Base-by-base conservation (phyloP, 2,113 vertebrate species). In the Clarias batrachus region DNA sequence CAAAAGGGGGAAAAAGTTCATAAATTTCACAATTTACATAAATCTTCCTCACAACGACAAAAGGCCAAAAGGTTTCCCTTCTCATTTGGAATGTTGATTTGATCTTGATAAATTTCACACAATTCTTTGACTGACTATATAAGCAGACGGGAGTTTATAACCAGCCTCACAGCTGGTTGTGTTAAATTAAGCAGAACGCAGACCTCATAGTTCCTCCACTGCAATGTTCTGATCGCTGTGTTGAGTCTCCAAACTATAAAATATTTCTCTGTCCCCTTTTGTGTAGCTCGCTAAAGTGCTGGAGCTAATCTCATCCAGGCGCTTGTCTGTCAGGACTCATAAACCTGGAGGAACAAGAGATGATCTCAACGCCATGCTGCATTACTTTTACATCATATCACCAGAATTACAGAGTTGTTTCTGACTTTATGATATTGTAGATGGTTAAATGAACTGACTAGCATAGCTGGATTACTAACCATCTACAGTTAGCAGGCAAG, bases 281-380 rank as follows among this genome's bases (percentile, higher is more conserved):
- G 57, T 48, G 76, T 65, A 11, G 70, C 62, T 71, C 70, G 70
- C 82, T 80, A 52, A 85, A 85, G 89, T 85, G 82, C 82, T 74
- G 59, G 14, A 54, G 60, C 57, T 81, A 71, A 88, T 82, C 73
- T 77, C 14, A 19, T 41, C 79, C 71, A 87, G 87, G 83, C n/a
- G 63, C 71, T 19, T 37, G 48, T 73, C 80, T 85, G 89, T 88
- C 87, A 25, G 57, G 33, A 41, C 63, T n/a, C 73, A 71, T 89
- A 41, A 73, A 73, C 7, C 2, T 14, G 12, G 33, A 76, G 81
- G 60, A 63, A 87, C 3, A 66, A 77, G 48, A 76, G 19, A 25
- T 5, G 41, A n/a, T n/a, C 23, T 12, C 11, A 2, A 23, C 21
- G 41, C 71, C 41, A 25, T 25, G 71, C 27, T 14, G 3, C 17